Evolutionary conservation across 2,888 invertebrate species (phyloP).

Genomic region (Acleris laterana): DNA sequence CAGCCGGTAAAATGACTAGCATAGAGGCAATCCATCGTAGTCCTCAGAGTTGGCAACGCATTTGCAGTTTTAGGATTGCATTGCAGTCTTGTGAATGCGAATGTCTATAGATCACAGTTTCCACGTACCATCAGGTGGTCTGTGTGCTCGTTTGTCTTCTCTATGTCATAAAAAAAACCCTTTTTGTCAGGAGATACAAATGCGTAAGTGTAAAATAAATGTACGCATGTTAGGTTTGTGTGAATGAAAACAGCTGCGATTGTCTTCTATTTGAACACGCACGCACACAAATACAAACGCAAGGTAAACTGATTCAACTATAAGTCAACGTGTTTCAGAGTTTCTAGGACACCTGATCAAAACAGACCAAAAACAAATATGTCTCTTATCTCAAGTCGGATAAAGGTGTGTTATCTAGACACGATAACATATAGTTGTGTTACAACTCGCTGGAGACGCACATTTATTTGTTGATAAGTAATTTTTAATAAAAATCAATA

Average conservation of each 20-base stretch:
- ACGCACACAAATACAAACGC: neutral
- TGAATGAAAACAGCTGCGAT: neutral
- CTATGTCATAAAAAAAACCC: too few relatives aligned
- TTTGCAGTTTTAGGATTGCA: too few relatives aligned
- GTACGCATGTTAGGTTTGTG: neutral
- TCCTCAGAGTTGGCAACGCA: too few relatives aligned
- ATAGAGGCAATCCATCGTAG: too few relatives aligned
- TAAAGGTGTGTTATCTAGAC: constrained; percentile 40
- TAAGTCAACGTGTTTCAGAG: constrained; percentile 41
- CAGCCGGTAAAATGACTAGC: too few relatives aligned
- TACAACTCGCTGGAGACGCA: constrained; percentile 42
- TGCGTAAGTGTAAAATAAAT: neutral
- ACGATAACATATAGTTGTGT: constrained; percentile 48
- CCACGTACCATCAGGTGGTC: too few relatives aligned
- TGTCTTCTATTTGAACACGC: neutral
- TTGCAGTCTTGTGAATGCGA: too few relatives aligned
- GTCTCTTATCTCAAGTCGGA: constrained; percentile 56
- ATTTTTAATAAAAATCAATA: neutral
- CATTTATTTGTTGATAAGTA: constrained; percentile 30
- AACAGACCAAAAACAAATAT: constrained; percentile 38
- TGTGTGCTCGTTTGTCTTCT: too few relatives aligned
- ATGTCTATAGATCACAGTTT: too few relatives aligned
- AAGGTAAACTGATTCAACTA: too few relatives aligned
- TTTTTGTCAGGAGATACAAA: too few relatives aligned
- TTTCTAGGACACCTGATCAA: constrained; percentile 43